Base-by-base conservation (phyloP, 2,797 vertebrate species). In the Gila robusta region DNA sequence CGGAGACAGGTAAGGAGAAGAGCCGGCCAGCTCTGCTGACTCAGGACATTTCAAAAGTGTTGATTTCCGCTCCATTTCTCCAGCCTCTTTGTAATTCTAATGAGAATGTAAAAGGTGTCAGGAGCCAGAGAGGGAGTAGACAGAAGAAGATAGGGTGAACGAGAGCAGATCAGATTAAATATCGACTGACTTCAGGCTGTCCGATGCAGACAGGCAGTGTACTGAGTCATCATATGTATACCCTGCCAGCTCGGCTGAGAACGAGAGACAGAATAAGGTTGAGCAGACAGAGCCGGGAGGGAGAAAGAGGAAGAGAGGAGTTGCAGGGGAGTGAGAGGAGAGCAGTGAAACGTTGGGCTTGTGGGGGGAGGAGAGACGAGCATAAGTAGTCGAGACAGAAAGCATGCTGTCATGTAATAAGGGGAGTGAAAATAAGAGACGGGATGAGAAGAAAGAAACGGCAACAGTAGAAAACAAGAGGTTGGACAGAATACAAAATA, bases 51-150 rank as follows among this genome's bases (percentile, higher is more conserved):
- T 90, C 67, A 86, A 89, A 91, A 89, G 86, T 89, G 88, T 90
- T 91, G 91, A 91, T 93, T 92, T 91, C 89, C 89, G 88, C 88
- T 91, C 90, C 84, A 81, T 89, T 92, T 91, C 84, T 86, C 67
- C 81, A n/a, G 86, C 90, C 91, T 89, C 84, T 91, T 91, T 92
- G 91, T 90, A 90, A 91, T 91, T 91, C 91, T 91, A 91, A 91
- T 91, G 89, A 91, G 88, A 67, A 44, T 67, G 72, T 79, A 83
- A 87, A 80, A 84, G 80, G 76, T 86, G 87, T 88, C 87, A 88
- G 82, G 52, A 86, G 79, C 49, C 72, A 86, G 52, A 69, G 81
- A 85, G 86, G 19, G 81, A 62, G 81, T 70, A 64, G 79, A 79
- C 69, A 79, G 84, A 88, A 83, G 72, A 81, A 81, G 82, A 81